Evolutionary conservation across 2,888 invertebrate species (phyloP).

Genomic region (Torymus aiolomorphi): DNA sequence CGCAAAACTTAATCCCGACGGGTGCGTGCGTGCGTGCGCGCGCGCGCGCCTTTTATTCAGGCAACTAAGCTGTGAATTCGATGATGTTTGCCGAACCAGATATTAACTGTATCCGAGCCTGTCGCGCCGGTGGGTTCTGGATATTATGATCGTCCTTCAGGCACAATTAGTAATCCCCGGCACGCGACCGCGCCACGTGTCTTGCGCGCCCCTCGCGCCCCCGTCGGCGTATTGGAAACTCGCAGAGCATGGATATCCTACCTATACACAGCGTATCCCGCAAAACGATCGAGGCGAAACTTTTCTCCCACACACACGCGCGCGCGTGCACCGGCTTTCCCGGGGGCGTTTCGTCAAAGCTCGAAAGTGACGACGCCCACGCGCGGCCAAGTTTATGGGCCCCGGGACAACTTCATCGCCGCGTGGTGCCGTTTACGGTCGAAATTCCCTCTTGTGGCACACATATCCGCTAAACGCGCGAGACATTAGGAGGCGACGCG

Average conservation of each 20-base stretch:
- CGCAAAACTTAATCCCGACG: conserved; percentile 55
- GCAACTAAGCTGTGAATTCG: conserved; percentile 63
- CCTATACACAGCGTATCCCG: not conserved
- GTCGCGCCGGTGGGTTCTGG: conserved; percentile 64
- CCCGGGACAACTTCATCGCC: too few relatives aligned
- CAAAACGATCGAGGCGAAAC: not conserved
- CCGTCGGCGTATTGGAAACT: not conserved
- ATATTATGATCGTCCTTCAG: conserved; percentile 72
- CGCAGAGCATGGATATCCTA: too few relatives aligned
- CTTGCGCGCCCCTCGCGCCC: not conserved
- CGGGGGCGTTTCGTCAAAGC: too few relatives aligned
- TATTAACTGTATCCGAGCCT: conserved; percentile 71
- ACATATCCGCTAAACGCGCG: not conserved
- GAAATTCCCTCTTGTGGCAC: not conserved
- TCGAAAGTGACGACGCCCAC: too few relatives aligned
- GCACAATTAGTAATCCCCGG: conserved; percentile 74
- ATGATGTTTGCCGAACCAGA: conserved; percentile 70
- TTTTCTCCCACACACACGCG: not conserved
- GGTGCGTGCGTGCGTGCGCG: too few relatives aligned
- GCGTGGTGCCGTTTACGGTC: too few relatives aligned
- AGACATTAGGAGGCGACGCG: not conserved
- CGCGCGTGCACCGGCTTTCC: not conserved
- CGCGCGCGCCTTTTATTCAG: conserved; percentile 58
- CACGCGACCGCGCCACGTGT: conserved; percentile 65
- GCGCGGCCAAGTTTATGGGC: too few relatives aligned